Conservation (phyloP, 2,113 vertebrate species). For the Ailuropoda melanoleuca region DNA sequence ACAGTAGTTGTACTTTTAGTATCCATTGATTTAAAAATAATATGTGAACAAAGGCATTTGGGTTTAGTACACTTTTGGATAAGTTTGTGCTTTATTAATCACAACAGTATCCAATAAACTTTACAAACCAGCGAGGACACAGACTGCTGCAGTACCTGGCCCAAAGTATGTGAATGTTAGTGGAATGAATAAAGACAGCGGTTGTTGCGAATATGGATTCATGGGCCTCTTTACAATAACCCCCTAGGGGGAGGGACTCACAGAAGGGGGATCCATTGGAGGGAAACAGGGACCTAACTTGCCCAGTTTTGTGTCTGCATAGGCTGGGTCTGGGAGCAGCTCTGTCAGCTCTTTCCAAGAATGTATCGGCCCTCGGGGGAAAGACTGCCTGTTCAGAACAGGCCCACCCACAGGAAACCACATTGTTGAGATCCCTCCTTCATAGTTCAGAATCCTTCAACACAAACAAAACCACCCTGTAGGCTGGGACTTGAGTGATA, state of each 20-base stretch:
- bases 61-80: background rate
- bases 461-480: background rate
- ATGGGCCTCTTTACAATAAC: background rate
- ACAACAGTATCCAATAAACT: background rate
- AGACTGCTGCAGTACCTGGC: fast-evolving
- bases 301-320: background rate
- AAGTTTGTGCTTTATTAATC: constrained; percentile 12
- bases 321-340: background rate
- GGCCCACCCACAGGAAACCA: constrained; percentile 5
- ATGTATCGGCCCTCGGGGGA: background rate
- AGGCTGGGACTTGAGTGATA: background rate
- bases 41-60: background rate
- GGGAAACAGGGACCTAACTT: background rate
- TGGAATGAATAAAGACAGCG: background rate
- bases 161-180: background rate
- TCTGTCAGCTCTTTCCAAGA: background rate
- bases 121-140: background rate
- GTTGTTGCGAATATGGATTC: background rate
- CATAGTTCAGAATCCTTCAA: constrained; percentile 14
- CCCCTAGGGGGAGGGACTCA: too few relatives aligned
- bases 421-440: background rate
- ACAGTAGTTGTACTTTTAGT: background rate
- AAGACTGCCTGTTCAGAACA: background rate
- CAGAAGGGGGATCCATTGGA: background rate
- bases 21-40: background rate